Evolutionary conservation across 2,113 vertebrate species (phyloP).

Genomic region (Phalacrocorax brasilianus): DNA sequence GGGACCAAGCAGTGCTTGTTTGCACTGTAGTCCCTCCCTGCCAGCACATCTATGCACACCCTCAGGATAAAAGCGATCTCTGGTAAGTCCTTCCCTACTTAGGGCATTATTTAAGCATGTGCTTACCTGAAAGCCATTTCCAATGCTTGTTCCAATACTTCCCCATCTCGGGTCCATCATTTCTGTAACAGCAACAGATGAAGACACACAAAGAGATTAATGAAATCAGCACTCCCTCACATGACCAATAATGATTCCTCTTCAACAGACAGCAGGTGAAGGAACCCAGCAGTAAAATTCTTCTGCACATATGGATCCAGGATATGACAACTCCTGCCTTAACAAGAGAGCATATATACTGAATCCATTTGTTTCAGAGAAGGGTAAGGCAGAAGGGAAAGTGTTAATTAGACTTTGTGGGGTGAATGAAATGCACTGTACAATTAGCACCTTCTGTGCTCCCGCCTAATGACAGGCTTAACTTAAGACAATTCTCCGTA

Average conservation of each 20-base stretch:
- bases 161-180: neutral
- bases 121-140: neutral
- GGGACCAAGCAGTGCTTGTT: neutral
- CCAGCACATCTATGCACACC: neutral
- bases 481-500: conserved; percentile 24
- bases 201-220: neutral
- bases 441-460: conserved; percentile 51
- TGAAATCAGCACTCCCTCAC: neutral
- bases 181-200: neutral
- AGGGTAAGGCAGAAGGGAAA: conserved; percentile 8
- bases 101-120: neutral
- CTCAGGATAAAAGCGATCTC: neutral
- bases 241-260: neutral
- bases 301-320: neutral
- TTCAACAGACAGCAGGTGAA: neutral
- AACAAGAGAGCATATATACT: neutral
- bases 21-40: neutral
- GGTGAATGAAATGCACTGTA: conserved; percentile 47
- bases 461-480: conserved; percentile 47
- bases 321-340: neutral
- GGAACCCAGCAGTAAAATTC: neutral
- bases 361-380: neutral
- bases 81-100: neutral
- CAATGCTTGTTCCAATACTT: neutral
- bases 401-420: conserved; percentile 51